Base-by-base conservation (phyloP, 2,797 vertebrate species). In the Acipenser ruthenus region DNA sequence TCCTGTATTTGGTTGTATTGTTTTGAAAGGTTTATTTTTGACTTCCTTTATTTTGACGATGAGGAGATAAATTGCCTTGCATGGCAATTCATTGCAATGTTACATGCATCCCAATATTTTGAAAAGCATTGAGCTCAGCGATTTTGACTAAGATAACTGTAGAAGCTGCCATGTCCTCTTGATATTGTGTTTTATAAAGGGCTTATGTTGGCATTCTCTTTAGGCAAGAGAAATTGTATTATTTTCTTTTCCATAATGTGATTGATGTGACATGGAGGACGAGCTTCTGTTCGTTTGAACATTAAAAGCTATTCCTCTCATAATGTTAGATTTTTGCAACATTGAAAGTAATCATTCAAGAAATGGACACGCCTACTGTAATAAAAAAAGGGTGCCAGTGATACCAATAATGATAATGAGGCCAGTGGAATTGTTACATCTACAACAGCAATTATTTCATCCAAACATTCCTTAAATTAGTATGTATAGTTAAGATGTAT, bases 231-330 rank as follows among this genome's bases (percentile, higher is more conserved):
- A 12, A 12, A 48, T 52, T 8, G 47, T 37, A 4, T 66, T 62
- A 15, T 68, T 11, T 53, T 15, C 13, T 60, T 7, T 60, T 65
- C 53, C 48, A 9, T 50, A 10, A 64, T 23, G 49, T 58, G 10
- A 51, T 10, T 65, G 9, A 58, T 8, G 15, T 15, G 53, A 10
- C 56, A 7, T 63, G 49, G 56, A 47, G 65, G 48, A n/a, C 13
- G 47, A 51, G 52, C 47, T 59, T 67, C 64, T 67, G 65, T 51
- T 55, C 59, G n/a, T 23, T 9, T 50, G 51, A 65, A 62, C 37
- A 64, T 68, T 65, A 55, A 63, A 62, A 69, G 11, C 15, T 13
- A 65, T 65, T 69, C 63, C 60, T 58, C 59, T 12, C 37, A 69
- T 60, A 61, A 63, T 52, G 53, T 56, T 52, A 64, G 55, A 69